phyloP scores from a whole-genome alignment of 2,113 vertebrate species.

The Bothrops jararaca region DNA sequence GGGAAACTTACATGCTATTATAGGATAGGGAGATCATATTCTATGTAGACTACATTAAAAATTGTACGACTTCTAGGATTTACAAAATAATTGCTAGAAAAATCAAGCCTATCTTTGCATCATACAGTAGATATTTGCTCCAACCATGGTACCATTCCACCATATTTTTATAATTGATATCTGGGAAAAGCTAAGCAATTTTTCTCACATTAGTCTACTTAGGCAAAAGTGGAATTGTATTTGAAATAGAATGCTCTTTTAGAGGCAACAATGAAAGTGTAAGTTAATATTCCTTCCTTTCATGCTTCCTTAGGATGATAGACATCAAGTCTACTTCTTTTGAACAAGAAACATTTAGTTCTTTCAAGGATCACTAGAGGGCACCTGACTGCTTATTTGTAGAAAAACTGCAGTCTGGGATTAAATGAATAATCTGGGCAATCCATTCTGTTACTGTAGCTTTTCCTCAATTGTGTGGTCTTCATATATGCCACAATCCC shows the following conservation, averaged over 20 bases:
- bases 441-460: neutral
- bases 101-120: neutral
- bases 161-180: neutral
- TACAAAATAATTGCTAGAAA: neutral
- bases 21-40: neutral
- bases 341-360: conserved; percentile 5
- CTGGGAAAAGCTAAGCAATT: neutral
- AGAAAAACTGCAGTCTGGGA: neutral
- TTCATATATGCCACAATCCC: neutral
- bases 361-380: neutral
- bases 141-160: neutral
- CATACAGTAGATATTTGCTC: neutral
- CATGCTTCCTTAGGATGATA: neutral
- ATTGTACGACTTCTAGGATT: neutral
- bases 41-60: neutral
- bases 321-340: neutral
- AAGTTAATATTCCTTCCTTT: neutral
- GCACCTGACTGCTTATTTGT: neutral
- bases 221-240: neutral
- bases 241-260: neutral
- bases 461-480: neutral
- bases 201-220: neutral
- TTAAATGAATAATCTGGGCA: neutral
- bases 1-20: neutral
- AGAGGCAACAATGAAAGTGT: neutral